Evolutionary conservation across 2,888 invertebrate genomes (phyloP).

Genomic region (Heliconius cydno): DNA sequence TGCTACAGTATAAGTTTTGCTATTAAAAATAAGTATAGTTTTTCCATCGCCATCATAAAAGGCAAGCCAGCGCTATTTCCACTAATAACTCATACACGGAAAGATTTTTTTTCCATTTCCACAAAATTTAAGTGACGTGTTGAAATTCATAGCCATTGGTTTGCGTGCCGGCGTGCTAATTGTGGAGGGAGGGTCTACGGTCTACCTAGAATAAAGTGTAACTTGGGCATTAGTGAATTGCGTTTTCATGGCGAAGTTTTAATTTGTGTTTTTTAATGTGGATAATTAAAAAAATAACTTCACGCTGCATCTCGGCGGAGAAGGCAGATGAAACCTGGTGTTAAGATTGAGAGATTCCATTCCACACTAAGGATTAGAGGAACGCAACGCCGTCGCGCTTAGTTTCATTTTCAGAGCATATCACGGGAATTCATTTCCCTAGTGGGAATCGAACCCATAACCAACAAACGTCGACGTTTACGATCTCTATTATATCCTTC

Average conservation of each 20-base stretch:
- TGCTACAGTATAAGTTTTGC: background rate
- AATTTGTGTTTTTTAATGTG: background rate
- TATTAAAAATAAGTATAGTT: background rate
- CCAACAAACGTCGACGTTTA: background rate
- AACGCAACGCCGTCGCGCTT: background rate
- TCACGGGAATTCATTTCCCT: too few relatives aligned
- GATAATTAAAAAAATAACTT: background rate
- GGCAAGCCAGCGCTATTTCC: background rate
- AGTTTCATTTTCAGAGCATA: too few relatives aligned
- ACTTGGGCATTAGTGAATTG: slow-evolving; percentile 10
- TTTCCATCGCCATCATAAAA: background rate
- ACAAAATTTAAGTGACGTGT: slow-evolving; percentile 13
- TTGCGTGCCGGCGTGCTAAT: slow-evolving; percentile 32
- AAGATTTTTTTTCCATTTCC: slow-evolving; percentile 8
- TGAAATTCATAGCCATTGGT: slow-evolving; percentile 9
- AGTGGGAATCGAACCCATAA: background rate
- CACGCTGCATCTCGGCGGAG: background rate
- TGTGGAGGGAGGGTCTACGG: slow-evolving; percentile 18
- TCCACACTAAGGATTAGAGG: background rate
- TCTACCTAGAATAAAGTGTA: slow-evolving; percentile 10
- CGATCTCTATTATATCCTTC: background rate
- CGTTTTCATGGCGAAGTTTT: background rate
- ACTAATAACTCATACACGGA: slow-evolving; percentile 9
- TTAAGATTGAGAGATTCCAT: too few relatives aligned
- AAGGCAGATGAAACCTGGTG: background rate